These are phyloP conservation scores for Thunnus maccoyii DNA, from an alignment of 2,113 vertebrate genomes.

Conservation along the genomic window DNA sequence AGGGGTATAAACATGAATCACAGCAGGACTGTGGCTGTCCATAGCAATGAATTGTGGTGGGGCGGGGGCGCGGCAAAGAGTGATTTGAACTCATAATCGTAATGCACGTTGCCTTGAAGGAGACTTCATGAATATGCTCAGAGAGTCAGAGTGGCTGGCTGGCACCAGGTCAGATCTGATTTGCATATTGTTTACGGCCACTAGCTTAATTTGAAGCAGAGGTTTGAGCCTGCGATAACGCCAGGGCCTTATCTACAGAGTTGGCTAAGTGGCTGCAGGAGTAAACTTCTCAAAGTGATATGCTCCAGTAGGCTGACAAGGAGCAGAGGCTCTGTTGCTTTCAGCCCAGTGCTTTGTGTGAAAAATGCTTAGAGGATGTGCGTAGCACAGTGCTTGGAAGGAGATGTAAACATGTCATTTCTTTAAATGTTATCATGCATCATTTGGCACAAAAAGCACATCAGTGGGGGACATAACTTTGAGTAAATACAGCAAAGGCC, in stretches of 20 bases:
- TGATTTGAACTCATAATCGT: slow-evolving; percentile 73
- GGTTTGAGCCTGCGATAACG: slow-evolving; percentile 56
- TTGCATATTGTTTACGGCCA: slow-evolving; percentile 79
- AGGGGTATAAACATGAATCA: slow-evolving; percentile 73
- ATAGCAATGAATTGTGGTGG: slow-evolving; percentile 57
- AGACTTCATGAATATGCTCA: slow-evolving; percentile 71
- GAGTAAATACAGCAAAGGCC: not conserved
- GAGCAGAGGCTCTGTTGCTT: slow-evolving; percentile 17
- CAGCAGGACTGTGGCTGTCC: slow-evolving; percentile 44
- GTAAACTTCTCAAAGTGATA: slow-evolving; percentile 62
- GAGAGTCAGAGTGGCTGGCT: slow-evolving; percentile 67
- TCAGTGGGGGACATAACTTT: not conserved
- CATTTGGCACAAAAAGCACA: slow-evolving; percentile 7
- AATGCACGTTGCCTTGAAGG: slow-evolving; percentile 63
- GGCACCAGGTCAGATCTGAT: slow-evolving; percentile 70
- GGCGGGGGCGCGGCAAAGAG: slow-evolving; percentile 5
- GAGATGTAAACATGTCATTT: slow-evolving; percentile 32
- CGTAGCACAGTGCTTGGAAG: not conserved
- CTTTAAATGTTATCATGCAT: slow-evolving; percentile 25
- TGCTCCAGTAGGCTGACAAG: slow-evolving; percentile 36
- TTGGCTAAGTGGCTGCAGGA: slow-evolving; percentile 44
- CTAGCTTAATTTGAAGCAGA: slow-evolving; percentile 72
- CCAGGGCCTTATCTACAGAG: slow-evolving; percentile 50
- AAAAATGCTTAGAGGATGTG: slow-evolving; percentile 3
- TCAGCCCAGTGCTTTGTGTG: slow-evolving; percentile 18